A percentile compares a stretch with the other conserved stretches of the same genome.
phyloP scores from a whole-genome alignment of 2,888 invertebrate genomes.

The Drosophila rubida region DNA sequence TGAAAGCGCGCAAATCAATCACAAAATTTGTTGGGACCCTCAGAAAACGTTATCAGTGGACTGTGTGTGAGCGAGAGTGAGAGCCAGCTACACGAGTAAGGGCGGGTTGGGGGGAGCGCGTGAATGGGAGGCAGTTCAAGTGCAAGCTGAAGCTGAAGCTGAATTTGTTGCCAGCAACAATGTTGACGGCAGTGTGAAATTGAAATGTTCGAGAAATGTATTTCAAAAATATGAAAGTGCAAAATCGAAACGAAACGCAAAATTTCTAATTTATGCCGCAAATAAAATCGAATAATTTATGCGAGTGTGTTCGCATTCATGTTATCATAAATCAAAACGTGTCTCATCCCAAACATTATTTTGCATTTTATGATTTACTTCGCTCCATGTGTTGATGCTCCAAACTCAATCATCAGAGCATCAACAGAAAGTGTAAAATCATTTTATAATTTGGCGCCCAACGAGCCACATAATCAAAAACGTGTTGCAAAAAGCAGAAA shows the following conservation, averaged over 20 bases:
- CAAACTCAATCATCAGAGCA: conserved; percentile 25
- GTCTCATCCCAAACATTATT: background rate
- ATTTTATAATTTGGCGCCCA: conserved; percentile 20
- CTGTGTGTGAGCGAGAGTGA: background rate
- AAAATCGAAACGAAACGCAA: conserved; percentile 2
- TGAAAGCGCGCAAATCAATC: conserved; percentile 37
- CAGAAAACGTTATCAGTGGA: conserved; percentile 63
- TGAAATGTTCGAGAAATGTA: conserved; percentile 7
- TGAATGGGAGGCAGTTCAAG: conserved; percentile 58
- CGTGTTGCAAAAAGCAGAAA: background rate
- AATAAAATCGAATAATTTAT: conserved; percentile 19
- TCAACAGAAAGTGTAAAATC: conserved; percentile 43
- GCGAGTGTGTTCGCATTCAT: background rate
- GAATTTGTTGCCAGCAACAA: conserved; percentile 65
- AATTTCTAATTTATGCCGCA: conserved; percentile 17
- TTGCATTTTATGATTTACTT: conserved; percentile 15
- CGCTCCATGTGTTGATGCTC: conserved; percentile 11
- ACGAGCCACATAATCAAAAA: conserved; percentile 3
- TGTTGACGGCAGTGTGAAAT: conserved; percentile 46
- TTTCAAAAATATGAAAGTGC: conserved; percentile 25
- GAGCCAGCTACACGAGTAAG: background rate
- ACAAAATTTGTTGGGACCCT: conserved; percentile 12
- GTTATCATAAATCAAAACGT: conserved; percentile 20
- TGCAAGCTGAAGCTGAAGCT: conserved; percentile 57
- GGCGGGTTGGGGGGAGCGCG: background rate